Evolutionary conservation across 2,888 invertebrate genomes (phyloP).

Genomic region (Tenthredo scrophulariae): DNA sequence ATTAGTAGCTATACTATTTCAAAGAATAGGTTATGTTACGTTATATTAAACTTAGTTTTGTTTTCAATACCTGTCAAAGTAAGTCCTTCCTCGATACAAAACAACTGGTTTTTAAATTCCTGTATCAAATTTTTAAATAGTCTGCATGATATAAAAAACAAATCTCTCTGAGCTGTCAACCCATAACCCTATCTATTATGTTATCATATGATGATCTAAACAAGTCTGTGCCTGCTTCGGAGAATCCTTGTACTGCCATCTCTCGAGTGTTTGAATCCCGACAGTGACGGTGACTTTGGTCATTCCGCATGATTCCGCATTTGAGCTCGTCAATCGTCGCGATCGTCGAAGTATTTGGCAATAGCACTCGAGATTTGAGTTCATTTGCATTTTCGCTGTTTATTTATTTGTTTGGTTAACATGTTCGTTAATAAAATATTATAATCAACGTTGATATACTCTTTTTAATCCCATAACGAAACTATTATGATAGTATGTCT

Average conservation of each 20-base stretch:
- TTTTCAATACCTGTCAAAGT: background rate
- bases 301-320: background rate
- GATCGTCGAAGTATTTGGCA: background rate
- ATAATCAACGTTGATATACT: background rate
- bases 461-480: background rate
- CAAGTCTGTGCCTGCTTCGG: background rate
- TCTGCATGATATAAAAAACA: background rate
- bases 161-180: background rate
- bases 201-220: background rate
- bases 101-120: background rate
- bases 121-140: background rate
- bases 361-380: background rate
- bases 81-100: background rate
- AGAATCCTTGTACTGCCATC: background rate
- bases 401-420: slow-evolving; percentile 36
- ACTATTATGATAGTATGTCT: slow-evolving; percentile 22
- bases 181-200: background rate
- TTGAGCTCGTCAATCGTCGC: background rate
- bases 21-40: background rate
- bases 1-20: background rate
- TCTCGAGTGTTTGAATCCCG: background rate
- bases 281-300: background rate
- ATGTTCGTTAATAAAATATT: slow-evolving; percentile 8
- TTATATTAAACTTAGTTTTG: background rate
- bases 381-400: slow-evolving; percentile 32